Evolutionary conservation across 2,797 vertebrate species (phyloP).

Genomic region (Sebastes wilsoni): DNA sequence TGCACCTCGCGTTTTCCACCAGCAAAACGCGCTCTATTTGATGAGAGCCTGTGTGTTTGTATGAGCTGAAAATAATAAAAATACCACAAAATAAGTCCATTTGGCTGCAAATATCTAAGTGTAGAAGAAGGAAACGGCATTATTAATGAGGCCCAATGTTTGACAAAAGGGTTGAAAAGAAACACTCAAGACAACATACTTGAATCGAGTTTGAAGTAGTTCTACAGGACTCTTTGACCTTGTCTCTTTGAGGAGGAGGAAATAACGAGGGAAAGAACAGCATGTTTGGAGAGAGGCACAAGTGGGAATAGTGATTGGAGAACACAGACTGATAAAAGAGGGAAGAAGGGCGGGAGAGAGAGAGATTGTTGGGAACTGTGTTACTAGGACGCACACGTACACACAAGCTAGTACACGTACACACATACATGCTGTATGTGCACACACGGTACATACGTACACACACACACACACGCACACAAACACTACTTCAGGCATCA

Average conservation of each 20-base stretch:
- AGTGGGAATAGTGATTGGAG: conserved; percentile 71
- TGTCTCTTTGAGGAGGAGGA: conserved; percentile 66
- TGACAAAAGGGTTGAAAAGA: conserved; percentile 47
- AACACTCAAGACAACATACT: conserved; percentile 46
- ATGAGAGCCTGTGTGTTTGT: neutral
- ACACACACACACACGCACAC: conserved; percentile 29
- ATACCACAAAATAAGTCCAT: conserved; percentile 1
- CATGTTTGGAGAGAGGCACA: conserved; percentile 71
- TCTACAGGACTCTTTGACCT: conserved; percentile 71
- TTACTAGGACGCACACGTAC: conserved; percentile 61
- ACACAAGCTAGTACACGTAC: conserved; percentile 14
- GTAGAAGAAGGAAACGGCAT: conserved; percentile 29
- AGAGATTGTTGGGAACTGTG: conserved; percentile 73
- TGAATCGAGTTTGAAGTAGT: conserved; percentile 68
- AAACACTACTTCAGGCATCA: conserved; percentile 77
- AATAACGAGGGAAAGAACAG: conserved; percentile 68
- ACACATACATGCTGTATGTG: neutral
- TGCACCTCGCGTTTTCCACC: neutral
- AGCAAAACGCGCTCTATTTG: neutral
- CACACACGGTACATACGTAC: conserved; percentile 1
- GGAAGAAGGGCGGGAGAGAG: conserved; percentile 50
- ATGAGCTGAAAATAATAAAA: conserved; percentile 17
- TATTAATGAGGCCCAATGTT: conserved; percentile 41
- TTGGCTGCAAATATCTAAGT: conserved; percentile 25
- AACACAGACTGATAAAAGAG: conserved; percentile 73